Evolutionary conservation across 2,113 vertebrate species (phyloP).

Genomic region (Apodemus sylvaticus): DNA sequence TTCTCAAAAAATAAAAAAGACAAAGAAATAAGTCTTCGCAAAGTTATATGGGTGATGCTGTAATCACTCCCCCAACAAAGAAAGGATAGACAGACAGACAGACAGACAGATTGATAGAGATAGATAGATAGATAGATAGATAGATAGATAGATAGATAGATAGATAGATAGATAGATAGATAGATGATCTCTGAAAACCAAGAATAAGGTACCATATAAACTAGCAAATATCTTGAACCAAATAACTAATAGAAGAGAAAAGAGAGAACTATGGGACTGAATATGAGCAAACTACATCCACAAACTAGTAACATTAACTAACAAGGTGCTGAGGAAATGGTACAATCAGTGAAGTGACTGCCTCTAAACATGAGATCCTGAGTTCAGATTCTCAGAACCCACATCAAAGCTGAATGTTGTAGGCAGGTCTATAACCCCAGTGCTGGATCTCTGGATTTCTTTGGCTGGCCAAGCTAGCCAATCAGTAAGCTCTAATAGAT

Average conservation of each 20-base stretch:
- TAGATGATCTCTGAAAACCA: not conserved
- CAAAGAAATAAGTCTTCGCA: not conserved
- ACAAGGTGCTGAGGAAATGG: not conserved
- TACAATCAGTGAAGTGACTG: not conserved
- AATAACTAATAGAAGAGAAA: not conserved
- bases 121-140: too few relatives aligned
- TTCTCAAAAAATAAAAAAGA: not conserved
- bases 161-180: not conserved
- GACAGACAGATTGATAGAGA: not conserved
- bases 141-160: too few relatives aligned
- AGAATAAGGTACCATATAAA: not conserved
- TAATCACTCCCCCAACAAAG: not conserved
- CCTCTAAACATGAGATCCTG: not conserved
- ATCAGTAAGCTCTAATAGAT: not conserved
- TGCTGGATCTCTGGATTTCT: not conserved
- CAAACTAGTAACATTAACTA: not conserved
- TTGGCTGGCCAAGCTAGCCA: not conserved
- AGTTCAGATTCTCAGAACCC: not conserved
- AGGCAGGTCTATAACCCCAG: not conserved
- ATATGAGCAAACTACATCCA: not conserved
- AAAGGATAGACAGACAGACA: not conserved
- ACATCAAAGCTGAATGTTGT: not conserved
- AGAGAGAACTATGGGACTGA: not conserved
- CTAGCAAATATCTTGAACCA: conserved; percentile 30
- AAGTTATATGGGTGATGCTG: not conserved